Evolutionary conservation across 2,797 vertebrate species (phyloP), one percentile per base, ranked within the genome.

Genomic region (Pangasius sanitwongsei): DNA sequence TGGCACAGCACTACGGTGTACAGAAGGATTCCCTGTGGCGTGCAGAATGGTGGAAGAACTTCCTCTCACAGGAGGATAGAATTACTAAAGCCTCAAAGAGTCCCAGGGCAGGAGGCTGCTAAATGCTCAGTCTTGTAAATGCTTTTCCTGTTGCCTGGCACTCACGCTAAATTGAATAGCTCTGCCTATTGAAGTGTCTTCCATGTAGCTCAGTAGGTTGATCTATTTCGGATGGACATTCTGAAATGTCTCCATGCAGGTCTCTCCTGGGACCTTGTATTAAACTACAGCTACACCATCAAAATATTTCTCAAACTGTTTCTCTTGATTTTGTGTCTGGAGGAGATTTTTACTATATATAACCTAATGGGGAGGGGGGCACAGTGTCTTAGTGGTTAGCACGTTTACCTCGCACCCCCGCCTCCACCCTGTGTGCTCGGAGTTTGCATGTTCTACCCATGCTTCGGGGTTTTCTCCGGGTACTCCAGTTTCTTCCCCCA

Each of bases 151-250:
- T 87, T 87, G 77, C 77, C 61, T 86, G 67, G 69, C 50, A 80
- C 85, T 88, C 50, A 74, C 34, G 37, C 57, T 87, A 87, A 91
- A 91, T 91, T 55, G 87, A 89, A 90, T 89, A 90, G 80, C 78
- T 87, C 88, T 87, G 34, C 83, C 70, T 72, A 5, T 89, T 80
- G 15, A 83, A 77, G 69, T 89, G 82, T 91, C 37, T 87, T 67
- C 77, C 57, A 44, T 86, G 83, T 86, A 89, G 69, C 82, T 87
- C 34, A 89, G 75, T 90, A 86, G 77, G 63, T 50, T 83, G 82
- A 48, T 83, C 25, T 18, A 9, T 44, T n/a, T 65, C 78, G 15
- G 78, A 59, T 50, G 28, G 13, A 13, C 48, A 78, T 82, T 61
- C 23, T 61, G 55, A 80, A 80, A 75, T 50, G 5, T 50, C 74